Conservation (phyloP, 2,888 invertebrate genomes). For the Merodon equestris region DNA sequence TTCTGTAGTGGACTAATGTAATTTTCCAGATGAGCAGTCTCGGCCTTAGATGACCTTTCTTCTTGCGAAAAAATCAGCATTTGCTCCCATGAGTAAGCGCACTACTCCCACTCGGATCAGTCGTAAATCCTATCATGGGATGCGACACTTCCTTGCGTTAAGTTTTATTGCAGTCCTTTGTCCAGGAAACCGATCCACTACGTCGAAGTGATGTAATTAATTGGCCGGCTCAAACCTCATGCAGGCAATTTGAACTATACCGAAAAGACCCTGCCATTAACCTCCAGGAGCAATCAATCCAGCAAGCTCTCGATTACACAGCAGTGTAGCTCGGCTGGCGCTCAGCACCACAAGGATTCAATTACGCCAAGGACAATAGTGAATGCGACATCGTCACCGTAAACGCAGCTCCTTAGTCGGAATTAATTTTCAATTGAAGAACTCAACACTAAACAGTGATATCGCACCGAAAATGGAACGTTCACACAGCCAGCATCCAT, state of each 20-base stretch:
- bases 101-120: not conserved
- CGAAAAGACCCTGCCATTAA: conserved; percentile 33
- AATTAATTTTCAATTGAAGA: conserved; percentile 53
- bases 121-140: conserved; percentile 10
- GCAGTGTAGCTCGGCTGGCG: conserved; percentile 23
- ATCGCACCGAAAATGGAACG: conserved; percentile 35
- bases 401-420: conserved; percentile 39
- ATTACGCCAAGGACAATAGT: conserved; percentile 60
- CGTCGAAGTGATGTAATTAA: conserved; percentile 44
- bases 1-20: too few relatives aligned
- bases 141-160: conserved; percentile 61
- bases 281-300: conserved; percentile 42
- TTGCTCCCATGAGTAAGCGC: not conserved
- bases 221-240: conserved; percentile 56
- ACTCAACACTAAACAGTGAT: conserved; percentile 40
- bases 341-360: conserved; percentile 55
- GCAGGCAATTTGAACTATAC: conserved; percentile 36
- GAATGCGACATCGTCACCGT: conserved; percentile 22
- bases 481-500: conserved; percentile 17
- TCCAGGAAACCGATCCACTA: conserved; percentile 1
- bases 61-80: not conserved
- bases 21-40: conserved; percentile 61
- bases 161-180: conserved; percentile 59
- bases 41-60: conserved; percentile 54
- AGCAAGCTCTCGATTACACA: conserved; percentile 57